Base-by-base conservation (phyloP, 2,888 invertebrate species). In the Notodonta ziczac region DNA sequence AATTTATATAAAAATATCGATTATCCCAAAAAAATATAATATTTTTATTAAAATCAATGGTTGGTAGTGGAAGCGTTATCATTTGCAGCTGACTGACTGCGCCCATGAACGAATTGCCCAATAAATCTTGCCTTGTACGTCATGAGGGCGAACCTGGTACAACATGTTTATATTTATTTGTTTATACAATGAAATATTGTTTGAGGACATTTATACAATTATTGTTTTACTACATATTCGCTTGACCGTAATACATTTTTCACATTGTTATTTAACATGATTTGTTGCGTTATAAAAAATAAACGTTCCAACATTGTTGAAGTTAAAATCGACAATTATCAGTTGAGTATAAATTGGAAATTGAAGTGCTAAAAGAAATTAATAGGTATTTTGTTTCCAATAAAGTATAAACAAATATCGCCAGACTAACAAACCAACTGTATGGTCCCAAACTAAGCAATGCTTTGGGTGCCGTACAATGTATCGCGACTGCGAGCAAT, bases 1-100 rank as follows among this genome's bases (percentile, higher is more conserved):
- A 7, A 7, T 42, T 14, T n/a, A 50, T 14, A n/a, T n/a, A 63
- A 59, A 60, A 52, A 57, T 59, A 14, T 60, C 52, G 4, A 42
- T 42, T 58, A 39, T 24, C 24, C 24, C 1, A 62, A 72, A 77
- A 76, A 69, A 72, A 74, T 71, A n/a, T 71, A 70, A 66, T 69
- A 69, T 75, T 79, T 75, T 74, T 77, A 66, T 72, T 59, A 70
- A 77, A 74, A 82, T 82, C 77, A 82, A 80, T 82, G 77, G 74
- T 73, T 66, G 63, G 65, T 60, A 65, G 24, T 50, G 52, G 58
- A 73, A 62, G 71, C 74, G 81, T 82, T 85, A 84, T 86, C 84
- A 84, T 80, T 77, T 73, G 76, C 80, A 81, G 77, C 81, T 84
- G 83, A 85, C 80, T 84, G 80, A 76, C 80, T 79, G 74, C 75